A percentile compares a stretch with the other conserved stretches of the same genome.
phyloP scores from a whole-genome alignment of 1,140 invertebrate species.

The Asobara japonica region DNA sequence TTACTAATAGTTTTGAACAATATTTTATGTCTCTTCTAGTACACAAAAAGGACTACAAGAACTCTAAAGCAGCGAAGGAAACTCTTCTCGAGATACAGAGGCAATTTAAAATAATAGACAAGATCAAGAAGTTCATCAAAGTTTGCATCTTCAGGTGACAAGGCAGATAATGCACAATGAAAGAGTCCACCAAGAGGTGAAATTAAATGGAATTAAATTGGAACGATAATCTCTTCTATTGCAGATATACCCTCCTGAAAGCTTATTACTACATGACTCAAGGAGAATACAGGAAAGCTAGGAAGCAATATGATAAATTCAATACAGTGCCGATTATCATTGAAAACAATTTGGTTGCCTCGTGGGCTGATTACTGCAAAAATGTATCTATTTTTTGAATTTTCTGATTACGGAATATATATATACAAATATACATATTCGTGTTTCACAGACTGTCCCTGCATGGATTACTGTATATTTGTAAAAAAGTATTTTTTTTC shows the following conservation, averaged over 20 bases:
- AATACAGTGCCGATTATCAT: slow-evolving; percentile 44
- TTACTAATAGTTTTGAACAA: background rate
- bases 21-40: slow-evolving; percentile 42
- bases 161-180: background rate
- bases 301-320: slow-evolving; percentile 45
- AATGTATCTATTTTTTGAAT: slow-evolving; percentile 44
- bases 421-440: too few relatives aligned
- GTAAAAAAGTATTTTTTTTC: too few relatives aligned
- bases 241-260: slow-evolving; percentile 54
- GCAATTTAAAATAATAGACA: slow-evolving; percentile 47
- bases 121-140: slow-evolving; percentile 46
- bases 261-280: slow-evolving; percentile 56
- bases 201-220: slow-evolving; percentile 16
- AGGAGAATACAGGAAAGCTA: slow-evolving; percentile 37
- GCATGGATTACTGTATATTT: too few relatives aligned
- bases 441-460: too few relatives aligned
- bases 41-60: slow-evolving; percentile 49
- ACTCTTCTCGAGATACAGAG: slow-evolving; percentile 45
- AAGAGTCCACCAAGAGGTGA: background rate
- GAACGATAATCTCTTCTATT: too few relatives aligned
- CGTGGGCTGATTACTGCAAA: slow-evolving; percentile 56
- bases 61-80: slow-evolving; percentile 36
- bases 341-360: slow-evolving; percentile 47
- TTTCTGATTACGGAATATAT: background rate
- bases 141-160: slow-evolving; percentile 54